Percentiles rank a stretch among this genome's conserved stretches.
These are phyloP conservation scores for Amblyraja radiata DNA, from an alignment of 2,797 vertebrate species.

Conservation along the genomic window DNA sequence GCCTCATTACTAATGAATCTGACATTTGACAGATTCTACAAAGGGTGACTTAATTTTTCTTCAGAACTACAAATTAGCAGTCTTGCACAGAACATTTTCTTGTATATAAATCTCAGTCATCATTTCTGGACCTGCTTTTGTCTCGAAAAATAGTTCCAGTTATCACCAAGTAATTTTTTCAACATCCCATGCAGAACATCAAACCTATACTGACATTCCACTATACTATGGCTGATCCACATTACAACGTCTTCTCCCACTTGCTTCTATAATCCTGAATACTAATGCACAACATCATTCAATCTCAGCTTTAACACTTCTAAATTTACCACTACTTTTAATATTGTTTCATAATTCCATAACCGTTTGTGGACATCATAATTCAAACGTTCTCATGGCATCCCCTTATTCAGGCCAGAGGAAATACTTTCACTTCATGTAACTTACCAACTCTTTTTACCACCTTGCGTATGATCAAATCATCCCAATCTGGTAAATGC, in stretches of 20 bases:
- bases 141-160: background rate
- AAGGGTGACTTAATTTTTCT: background rate
- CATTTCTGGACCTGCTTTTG: background rate
- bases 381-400: background rate
- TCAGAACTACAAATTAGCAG: background rate
- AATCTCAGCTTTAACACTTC: background rate
- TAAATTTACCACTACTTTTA: background rate
- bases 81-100: background rate
- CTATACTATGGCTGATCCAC: background rate
- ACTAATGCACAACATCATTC: background rate
- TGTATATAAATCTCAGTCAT: background rate
- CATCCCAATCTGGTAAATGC: background rate
- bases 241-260: background rate
- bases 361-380: background rate
- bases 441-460: background rate
- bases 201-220: background rate
- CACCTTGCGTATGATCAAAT: background rate
- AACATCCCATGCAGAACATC: background rate
- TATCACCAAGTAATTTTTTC: too few species aligned
- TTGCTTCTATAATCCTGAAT: background rate
- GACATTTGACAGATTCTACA: background rate
- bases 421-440: background rate
- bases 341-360: background rate
- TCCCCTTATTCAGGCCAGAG: background rate
- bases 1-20: background rate